phyloP scores from a whole-genome alignment of 2,113 vertebrate species.

The Orycteropus afer region DNA sequence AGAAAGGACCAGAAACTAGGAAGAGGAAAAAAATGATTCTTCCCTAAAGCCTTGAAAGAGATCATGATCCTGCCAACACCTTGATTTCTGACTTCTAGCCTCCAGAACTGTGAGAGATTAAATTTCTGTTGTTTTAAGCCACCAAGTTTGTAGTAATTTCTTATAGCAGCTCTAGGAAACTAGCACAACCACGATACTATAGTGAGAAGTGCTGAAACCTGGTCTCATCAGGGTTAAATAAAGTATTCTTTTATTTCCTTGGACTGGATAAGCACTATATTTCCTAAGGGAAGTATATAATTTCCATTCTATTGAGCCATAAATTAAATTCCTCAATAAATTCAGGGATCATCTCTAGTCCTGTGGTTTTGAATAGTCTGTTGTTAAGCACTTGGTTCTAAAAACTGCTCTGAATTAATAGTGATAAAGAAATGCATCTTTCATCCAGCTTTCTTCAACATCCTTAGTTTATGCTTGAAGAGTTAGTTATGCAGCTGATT shows the following conservation, averaged over 20 bases:
- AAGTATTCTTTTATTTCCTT: conserved; percentile 34
- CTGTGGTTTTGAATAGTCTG: conserved; percentile 11
- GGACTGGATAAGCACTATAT: not conserved
- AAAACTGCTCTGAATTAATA: conserved; percentile 21
- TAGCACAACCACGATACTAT: not conserved
- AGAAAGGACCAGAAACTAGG: not conserved
- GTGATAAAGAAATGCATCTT: not conserved
- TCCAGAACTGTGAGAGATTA: not conserved
- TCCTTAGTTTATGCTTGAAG: conserved; percentile 9
- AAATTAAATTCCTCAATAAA: conserved; percentile 48
- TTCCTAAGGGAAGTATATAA: not conserved
- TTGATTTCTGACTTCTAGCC: not conserved
- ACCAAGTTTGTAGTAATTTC: conserved; percentile 26
- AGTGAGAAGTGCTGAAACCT: not conserved
- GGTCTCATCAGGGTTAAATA: not conserved
- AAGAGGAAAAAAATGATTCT: conserved; percentile 1
- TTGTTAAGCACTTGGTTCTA: conserved; percentile 24
- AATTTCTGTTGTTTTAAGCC: conserved; percentile 29
- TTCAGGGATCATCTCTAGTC: conserved; percentile 21
- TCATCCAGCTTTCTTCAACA: conserved; percentile 43
- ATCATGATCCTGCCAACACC: not conserved
- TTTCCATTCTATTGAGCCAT: conserved; percentile 36
- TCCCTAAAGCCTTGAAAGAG: conserved; percentile 13
- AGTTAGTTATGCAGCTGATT: conserved; percentile 3
- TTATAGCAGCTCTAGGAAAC: not conserved